A percentile compares a stretch with the other conserved stretches of the same genome.
Conservation (phyloP, 1,140 invertebrate species). For the Scaptodrosophila lebanonensis region DNA sequence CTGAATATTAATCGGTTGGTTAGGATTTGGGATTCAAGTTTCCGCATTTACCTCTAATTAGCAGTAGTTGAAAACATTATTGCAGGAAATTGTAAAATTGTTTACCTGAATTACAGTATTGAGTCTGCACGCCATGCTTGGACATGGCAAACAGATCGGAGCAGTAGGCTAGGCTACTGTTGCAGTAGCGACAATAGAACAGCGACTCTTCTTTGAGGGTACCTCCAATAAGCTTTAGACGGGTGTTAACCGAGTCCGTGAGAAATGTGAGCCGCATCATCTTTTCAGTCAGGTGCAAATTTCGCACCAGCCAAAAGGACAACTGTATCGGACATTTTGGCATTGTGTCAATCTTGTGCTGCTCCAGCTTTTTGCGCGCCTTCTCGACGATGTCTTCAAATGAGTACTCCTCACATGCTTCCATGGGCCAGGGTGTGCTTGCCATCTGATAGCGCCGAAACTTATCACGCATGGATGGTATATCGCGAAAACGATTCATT, state of each 20-base stretch:
- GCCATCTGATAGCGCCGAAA: constrained; percentile 76
- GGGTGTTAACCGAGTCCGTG: constrained; percentile 82
- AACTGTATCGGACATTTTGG: constrained; percentile 83
- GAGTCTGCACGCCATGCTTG: constrained; percentile 86
- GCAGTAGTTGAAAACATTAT: background rate
- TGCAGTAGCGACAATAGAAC: constrained; percentile 82
- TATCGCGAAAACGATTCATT: constrained; percentile 77
- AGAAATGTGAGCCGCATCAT: constrained; percentile 83
- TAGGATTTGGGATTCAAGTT: no score
- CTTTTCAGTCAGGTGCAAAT: constrained; percentile 76
- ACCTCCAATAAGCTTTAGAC: constrained; percentile 81
- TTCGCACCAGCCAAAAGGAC: constrained; percentile 86
- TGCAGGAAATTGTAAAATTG: background rate
- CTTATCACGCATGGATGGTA: constrained; percentile 54
- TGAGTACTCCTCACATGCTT: constrained; percentile 84
- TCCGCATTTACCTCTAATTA: no score
- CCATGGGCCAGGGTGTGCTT: constrained; percentile 78
- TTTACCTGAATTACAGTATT: constrained; percentile 87
- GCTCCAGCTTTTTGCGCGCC: constrained; percentile 58
- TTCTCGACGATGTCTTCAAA: constrained; percentile 78
- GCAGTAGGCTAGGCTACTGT: constrained; percentile 82
- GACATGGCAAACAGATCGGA: constrained; percentile 89
- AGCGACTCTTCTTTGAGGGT: constrained; percentile 80
- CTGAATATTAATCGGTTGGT: background rate
- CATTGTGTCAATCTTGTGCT: constrained; percentile 78